These are phyloP conservation scores for Hyperoplus immaculatus DNA, from an alignment of 2,797 vertebrate genomes.

Conservation along the genomic window DNA sequence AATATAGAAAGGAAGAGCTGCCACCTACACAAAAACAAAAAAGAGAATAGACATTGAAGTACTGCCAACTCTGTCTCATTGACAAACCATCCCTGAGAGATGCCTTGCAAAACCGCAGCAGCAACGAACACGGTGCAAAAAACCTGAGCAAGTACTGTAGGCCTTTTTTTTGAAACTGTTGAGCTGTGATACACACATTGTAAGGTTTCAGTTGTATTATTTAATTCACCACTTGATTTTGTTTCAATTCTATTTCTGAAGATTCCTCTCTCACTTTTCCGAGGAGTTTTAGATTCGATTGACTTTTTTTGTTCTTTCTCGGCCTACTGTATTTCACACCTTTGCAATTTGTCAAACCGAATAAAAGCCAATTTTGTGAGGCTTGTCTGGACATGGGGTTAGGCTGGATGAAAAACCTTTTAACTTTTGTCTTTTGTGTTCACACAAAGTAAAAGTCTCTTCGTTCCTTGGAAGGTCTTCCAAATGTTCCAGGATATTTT, in stretches of 20 bases:
- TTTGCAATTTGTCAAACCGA: slow-evolving; percentile 19
- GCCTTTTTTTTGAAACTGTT: neutral
- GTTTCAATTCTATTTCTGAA: slow-evolving; percentile 11
- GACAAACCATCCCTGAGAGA: slow-evolving; percentile 38
- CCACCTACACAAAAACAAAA: slow-evolving; percentile 59
- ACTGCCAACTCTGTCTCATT: slow-evolving; percentile 50
- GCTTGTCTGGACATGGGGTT: slow-evolving; percentile 33
- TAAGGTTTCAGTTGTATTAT: slow-evolving; percentile 13
- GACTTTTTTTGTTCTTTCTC: slow-evolving; percentile 20
- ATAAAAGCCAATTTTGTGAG: slow-evolving; percentile 35
- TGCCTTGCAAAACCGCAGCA: neutral
- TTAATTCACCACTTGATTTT: slow-evolving; percentile 14
- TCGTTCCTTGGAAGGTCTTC: slow-evolving; percentile 17
- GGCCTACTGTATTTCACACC: slow-evolving; percentile 41
- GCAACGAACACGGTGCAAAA: neutral
- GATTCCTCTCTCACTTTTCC: neutral
- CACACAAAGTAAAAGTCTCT: slow-evolving; percentile 19
- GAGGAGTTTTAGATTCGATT: slow-evolving; percentile 13
- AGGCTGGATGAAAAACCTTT: slow-evolving; percentile 28
- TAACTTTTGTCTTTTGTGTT: slow-evolving; percentile 48
- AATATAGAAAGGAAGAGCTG: slow-evolving; percentile 61
- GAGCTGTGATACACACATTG: neutral
- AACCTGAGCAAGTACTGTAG: slow-evolving; percentile 9
- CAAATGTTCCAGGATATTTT: slow-evolving; percentile 5
- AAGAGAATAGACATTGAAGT: slow-evolving; percentile 38